A percentile compares a stretch with the other conserved stretches of the same genome.
These are phyloP conservation scores for Sitta carolinensis DNA, from an alignment of 2,797 vertebrate species.

Conservation along the genomic window DNA sequence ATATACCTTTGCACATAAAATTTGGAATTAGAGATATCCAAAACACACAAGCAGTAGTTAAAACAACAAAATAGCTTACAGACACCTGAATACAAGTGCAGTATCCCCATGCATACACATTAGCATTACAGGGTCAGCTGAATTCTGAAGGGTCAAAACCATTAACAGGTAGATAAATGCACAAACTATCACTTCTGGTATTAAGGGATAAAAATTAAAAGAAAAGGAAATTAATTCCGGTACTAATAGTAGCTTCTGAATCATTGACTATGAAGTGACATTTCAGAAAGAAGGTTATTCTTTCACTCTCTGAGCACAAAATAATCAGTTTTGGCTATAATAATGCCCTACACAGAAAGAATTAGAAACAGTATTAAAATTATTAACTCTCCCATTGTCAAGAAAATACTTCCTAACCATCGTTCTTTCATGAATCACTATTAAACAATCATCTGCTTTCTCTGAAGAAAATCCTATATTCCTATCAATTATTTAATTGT, in stretches of 20 bases:
- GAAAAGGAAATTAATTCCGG: neutral
- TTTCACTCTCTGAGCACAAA: neutral
- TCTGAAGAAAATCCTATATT: neutral
- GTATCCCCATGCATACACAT: accelerated
- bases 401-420: neutral
- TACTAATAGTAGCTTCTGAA: neutral
- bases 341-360: neutral
- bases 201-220: neutral
- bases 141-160: neutral
- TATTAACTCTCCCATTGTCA: neutral
- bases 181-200: neutral
- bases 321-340: neutral
- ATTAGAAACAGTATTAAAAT: neutral
- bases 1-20: neutral
- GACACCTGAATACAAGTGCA: neutral
- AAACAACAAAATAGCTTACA: neutral
- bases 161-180: neutral
- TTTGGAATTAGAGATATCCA: neutral
- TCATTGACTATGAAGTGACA: neutral
- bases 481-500: neutral
- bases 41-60: neutral
- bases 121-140: neutral
- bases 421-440: neutral
- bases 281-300: neutral
- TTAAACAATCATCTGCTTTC: neutral